These are phyloP conservation scores for Drosophila mojavensis DNA, from an alignment of 1,140 invertebrate species.

Conservation along the genomic window DNA sequence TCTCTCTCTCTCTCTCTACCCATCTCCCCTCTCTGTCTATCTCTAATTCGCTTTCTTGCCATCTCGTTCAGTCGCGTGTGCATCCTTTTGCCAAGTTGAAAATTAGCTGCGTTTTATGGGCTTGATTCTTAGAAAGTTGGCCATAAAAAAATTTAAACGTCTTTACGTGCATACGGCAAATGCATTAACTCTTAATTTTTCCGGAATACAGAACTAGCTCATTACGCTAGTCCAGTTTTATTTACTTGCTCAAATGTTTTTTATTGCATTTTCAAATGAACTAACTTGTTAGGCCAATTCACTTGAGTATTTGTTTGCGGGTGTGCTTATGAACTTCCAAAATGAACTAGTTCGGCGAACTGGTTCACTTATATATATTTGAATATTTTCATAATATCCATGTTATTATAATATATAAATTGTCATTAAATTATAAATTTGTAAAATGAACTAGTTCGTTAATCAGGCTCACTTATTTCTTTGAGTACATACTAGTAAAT, in stretches of 20 bases:
- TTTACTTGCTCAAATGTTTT: not conserved
- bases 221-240: not conserved
- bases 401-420: no score
- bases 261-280: no score
- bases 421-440: not conserved
- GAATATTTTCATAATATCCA: no score
- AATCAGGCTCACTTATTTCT: no score
- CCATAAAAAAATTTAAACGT: slow-evolving; percentile 17
- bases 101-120: slow-evolving; percentile 52
- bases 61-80: not conserved
- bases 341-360: not conserved
- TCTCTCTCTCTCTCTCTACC: no score
- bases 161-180: slow-evolving; percentile 19
- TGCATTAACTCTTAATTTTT: slow-evolving; percentile 31
- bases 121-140: slow-evolving; percentile 41
- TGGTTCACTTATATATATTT: not conserved
- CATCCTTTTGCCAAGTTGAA: slow-evolving; percentile 34
- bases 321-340: not conserved
- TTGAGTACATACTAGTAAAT: no score
- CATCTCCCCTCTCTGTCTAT: not conserved
- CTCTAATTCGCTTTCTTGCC: not conserved
- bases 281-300: no score
- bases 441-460: not conserved
- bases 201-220: not conserved
- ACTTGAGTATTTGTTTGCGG: no score